Evolutionary conservation across 1,140 invertebrate species (phyloP).

Genomic region (Neodiprion lecontei): DNA sequence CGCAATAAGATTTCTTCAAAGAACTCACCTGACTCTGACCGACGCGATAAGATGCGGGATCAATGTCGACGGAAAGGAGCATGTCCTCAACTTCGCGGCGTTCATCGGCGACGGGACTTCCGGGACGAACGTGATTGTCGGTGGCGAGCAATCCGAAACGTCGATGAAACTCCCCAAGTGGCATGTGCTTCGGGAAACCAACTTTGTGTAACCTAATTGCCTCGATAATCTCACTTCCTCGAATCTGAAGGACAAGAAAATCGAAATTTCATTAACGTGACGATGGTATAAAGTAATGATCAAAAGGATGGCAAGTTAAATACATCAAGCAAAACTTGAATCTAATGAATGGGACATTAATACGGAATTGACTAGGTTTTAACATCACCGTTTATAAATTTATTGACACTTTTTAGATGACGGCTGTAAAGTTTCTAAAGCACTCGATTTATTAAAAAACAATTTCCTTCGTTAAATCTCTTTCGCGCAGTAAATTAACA

Average conservation of each 20-base stretch:
- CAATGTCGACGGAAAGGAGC: conserved; percentile 84
- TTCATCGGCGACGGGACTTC: conserved; percentile 68
- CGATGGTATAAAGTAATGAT: too few species aligned
- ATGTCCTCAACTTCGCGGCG: conserved; percentile 79
- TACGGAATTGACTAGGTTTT: background rate
- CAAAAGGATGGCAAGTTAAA: too few species aligned
- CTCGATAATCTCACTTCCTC: conserved; percentile 89
- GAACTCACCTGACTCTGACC: conserved; percentile 88
- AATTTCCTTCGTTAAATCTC: too few species aligned
- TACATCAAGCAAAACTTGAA: too few species aligned
- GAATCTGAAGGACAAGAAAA: conserved; percentile 69
- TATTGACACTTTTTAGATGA: too few species aligned
- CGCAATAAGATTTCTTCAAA: background rate
- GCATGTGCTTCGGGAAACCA: conserved; percentile 91
- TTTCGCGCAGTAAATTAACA: too few species aligned
- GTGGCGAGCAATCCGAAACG: conserved; percentile 78
- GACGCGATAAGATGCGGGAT: conserved; percentile 85
- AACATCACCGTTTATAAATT: too few species aligned
- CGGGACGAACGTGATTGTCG: conserved; percentile 59
- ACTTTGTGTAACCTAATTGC: conserved; percentile 89
- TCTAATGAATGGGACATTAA: too few species aligned
- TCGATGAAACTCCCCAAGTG: conserved; percentile 85
- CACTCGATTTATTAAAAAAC: too few species aligned
- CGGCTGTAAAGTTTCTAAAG: too few species aligned
- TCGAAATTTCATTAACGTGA: background rate